phyloP scores from a whole-genome alignment of 2,797 vertebrate genomes.

The Lithobates pipiens region DNA sequence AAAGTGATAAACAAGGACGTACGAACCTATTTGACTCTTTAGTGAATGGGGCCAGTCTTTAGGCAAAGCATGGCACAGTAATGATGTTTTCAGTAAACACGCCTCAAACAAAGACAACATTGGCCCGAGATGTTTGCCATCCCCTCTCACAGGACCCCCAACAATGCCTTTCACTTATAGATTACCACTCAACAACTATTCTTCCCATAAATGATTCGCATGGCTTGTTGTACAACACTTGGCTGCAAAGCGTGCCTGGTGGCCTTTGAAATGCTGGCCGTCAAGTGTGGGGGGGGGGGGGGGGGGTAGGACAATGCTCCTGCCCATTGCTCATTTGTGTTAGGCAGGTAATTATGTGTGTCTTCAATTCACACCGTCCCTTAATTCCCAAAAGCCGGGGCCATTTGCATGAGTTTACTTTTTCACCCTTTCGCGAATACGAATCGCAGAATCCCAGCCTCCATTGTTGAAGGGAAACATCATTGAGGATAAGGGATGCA shows the following conservation, averaged over 20 bases:
- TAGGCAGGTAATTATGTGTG: not conserved
- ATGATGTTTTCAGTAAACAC: conserved; percentile 44
- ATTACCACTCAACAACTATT: not conserved
- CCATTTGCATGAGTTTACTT: not conserved
- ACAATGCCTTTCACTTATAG: conserved; percentile 15
- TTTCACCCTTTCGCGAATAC: not conserved
- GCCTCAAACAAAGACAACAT: not conserved
- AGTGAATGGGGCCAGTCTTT: no score
- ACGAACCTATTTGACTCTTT: no score
- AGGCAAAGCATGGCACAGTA: not conserved
- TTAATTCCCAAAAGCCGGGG: not conserved
- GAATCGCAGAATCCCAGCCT: not conserved
- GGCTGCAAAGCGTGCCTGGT: not conserved
- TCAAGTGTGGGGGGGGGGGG: no score
- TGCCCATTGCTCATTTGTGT: not conserved
- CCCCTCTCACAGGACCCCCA: not conserved
- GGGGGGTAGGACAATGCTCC: not conserved
- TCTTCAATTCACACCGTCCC: not conserved
- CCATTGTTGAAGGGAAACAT: not conserved
- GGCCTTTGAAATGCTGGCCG: conserved; percentile 8
- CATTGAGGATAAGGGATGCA: not conserved
- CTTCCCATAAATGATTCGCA: conserved; percentile 10
- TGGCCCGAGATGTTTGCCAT: conserved; percentile 1
- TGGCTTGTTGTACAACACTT: conserved; percentile 14
- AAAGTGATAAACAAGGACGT: no score